Evolutionary conservation across 1,140 invertebrate species (phyloP).

Genomic region (Venturia canescens): DNA sequence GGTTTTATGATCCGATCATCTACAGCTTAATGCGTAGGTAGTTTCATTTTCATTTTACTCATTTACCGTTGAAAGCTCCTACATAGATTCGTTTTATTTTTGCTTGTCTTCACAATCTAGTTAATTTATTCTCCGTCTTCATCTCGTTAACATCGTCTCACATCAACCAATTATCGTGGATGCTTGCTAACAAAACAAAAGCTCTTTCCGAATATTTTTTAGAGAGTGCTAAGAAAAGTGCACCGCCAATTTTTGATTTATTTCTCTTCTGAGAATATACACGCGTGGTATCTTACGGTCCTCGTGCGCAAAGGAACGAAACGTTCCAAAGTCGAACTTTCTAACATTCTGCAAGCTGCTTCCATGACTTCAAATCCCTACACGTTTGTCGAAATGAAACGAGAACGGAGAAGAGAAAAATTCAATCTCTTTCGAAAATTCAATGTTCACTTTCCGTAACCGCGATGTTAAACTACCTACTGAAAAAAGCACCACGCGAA

Average conservation of each 20-base stretch:
- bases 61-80: slow-evolving; percentile 26
- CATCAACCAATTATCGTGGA: not conserved
- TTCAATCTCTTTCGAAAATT: not conserved
- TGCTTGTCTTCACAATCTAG: not conserved
- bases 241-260: no score
- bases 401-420: no score
- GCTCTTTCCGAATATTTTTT: no score
- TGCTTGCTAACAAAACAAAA: no score
- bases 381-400: no score
- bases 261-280: no score
- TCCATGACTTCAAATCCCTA: no score
- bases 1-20: slow-evolving; percentile 6
- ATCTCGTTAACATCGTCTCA: not conserved
- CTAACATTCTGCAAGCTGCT: no score
- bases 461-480: not conserved
- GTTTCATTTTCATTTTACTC: slow-evolving; percentile 27
- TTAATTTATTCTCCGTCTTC: not conserved
- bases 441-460: not conserved
- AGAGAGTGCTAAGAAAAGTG: no score
- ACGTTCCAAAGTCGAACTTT: no score
- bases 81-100: not conserved
- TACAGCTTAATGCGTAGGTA: slow-evolving; percentile 34
- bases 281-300: no score
- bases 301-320: no score
- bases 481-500: slow-evolving; percentile 54